These are phyloP conservation scores for Cryptocheilus praepositus DNA, from an alignment of 2,888 invertebrate genomes.

Conservation along the genomic window DNA sequence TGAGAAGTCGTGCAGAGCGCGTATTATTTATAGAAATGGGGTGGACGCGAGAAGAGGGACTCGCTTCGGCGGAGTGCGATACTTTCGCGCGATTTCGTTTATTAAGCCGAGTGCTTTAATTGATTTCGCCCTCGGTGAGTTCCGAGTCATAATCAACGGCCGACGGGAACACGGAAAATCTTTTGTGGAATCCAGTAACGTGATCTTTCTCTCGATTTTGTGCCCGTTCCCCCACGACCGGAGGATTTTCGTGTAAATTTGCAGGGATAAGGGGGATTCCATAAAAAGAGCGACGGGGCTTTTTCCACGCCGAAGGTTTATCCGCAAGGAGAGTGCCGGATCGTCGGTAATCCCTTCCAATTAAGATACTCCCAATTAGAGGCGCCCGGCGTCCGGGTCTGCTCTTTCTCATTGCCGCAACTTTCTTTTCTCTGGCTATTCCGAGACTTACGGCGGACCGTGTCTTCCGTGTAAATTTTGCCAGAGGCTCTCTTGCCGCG, in stretches of 20 bases:
- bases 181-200: no score
- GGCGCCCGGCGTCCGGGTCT: conserved; percentile 41
- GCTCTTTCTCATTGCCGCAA: conserved; percentile 26
- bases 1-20: background rate
- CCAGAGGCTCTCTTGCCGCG: no score
- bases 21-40: no score
- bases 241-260: conserved; percentile 49
- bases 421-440: conserved; percentile 16
- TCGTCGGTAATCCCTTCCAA: conserved; percentile 59
- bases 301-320: conserved; percentile 49
- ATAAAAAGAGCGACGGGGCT: conserved; percentile 51
- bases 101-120: conserved; percentile 34
- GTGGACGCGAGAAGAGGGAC: conserved; percentile 5
- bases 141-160: no score
- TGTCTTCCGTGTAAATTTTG: conserved; percentile 7
- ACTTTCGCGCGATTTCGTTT: no score
- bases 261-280: conserved; percentile 48
- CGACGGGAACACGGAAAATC: no score
- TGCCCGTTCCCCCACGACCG: background rate
- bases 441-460: conserved; percentile 30
- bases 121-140: background rate
- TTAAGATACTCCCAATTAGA: conserved; percentile 63
- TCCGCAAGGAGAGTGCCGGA: conserved; percentile 53
- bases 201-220: background rate
- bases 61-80: background rate